phyloP scores from a whole-genome alignment of 2,888 invertebrate genomes.

The Schizotus pectinicornis region DNA sequence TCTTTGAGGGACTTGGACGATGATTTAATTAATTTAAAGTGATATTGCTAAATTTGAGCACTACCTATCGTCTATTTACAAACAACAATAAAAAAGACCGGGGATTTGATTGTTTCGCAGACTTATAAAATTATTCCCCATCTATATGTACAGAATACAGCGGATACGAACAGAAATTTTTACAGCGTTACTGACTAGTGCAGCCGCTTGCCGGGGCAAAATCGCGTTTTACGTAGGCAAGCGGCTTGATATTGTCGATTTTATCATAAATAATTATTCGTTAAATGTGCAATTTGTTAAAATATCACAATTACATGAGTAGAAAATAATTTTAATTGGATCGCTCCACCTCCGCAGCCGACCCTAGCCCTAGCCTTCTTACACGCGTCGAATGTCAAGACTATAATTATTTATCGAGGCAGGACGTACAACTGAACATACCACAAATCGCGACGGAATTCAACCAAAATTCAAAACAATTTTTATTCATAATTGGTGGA shows the following conservation, averaged over 20 bases:
- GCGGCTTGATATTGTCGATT: constrained; percentile 23
- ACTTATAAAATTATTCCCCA: constrained; percentile 22
- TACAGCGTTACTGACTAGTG: too few species aligned
- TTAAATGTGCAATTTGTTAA: constrained; percentile 1
- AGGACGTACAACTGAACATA: too few species aligned
- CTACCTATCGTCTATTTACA: constrained; percentile 23
- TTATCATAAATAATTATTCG: constrained; percentile 4
- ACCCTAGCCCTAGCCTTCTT: constrained; percentile 9
- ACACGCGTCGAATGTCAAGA: neutral
- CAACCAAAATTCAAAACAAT: too few species aligned
- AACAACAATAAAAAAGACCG: constrained; percentile 18
- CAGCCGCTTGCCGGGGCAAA: neutral
- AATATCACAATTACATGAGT: constrained; percentile 24
- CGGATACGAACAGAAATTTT: neutral
- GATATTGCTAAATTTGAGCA: constrained; percentile 20
- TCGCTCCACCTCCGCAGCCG: constrained; percentile 5
- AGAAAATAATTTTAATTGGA: constrained; percentile 5
- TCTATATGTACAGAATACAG: constrained; percentile 11
- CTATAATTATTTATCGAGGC: neutral
- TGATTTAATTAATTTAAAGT: constrained; percentile 19
- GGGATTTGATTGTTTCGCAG: constrained; percentile 21
- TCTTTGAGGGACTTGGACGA: neutral
- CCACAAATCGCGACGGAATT: too few species aligned
- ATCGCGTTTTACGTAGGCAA: constrained; percentile 13
- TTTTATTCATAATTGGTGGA: too few species aligned